Percentiles rank a stretch among this genome's conserved stretches.
Conservation (phyloP, 2,113 vertebrate genomes). For the Mobula birostris region DNA sequence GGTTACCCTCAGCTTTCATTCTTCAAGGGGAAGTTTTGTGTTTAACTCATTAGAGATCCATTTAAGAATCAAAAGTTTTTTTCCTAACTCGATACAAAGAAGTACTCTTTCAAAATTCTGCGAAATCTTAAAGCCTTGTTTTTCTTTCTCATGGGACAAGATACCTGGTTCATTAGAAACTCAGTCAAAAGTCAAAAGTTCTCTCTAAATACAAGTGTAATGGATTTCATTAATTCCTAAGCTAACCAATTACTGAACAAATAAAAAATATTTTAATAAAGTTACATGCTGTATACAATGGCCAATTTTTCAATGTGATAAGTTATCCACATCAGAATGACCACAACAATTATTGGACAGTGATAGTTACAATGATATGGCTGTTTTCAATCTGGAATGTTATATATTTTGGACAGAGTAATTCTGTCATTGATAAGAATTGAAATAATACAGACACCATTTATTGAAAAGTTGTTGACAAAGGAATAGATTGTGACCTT, state of each 20-base stretch:
- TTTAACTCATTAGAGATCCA: no score
- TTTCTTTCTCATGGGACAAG: no score
- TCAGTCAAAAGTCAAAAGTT: background rate
- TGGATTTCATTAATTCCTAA: background rate
- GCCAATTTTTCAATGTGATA: background rate
- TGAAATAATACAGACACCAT: background rate
- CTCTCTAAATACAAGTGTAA: background rate
- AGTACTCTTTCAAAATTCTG: no score
- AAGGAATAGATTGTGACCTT: background rate
- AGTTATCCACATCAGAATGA: background rate
- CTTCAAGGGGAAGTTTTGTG: no score
- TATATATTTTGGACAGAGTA: background rate
- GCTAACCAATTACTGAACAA: background rate
- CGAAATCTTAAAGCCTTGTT: no score
- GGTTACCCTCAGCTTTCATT: no score
- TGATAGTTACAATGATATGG: background rate
- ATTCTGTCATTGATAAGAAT: background rate
- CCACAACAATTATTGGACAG: background rate
- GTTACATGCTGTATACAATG: no score
- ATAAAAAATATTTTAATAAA: background rate
- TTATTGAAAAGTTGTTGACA: background rate
- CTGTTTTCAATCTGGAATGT: background rate
- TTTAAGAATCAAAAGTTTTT: background rate
- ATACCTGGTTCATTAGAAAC: no score
- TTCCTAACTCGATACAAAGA: no score